Base-by-base conservation (phyloP, 2,797 vertebrate species). In the Gobionotothen gibberifrons region DNA sequence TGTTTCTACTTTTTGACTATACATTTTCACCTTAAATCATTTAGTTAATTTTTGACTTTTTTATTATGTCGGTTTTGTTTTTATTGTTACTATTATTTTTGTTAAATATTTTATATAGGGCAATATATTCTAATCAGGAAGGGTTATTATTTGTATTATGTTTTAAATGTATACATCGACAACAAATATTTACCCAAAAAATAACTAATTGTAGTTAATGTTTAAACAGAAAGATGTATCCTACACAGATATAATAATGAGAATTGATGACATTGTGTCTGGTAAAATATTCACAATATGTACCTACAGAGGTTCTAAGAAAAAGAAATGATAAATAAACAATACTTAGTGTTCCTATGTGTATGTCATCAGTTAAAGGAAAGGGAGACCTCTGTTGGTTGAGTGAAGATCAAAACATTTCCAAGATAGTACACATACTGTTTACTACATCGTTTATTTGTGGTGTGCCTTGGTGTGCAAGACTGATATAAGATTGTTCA, bases 351-450 rank as follows among this genome's bases (percentile, higher is more conserved):
- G 12, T n/a, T 11, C 58, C 55, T 52, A 51, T 49, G 19, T 57
- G 47, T 47, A 19, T 4, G 10, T 14, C 0, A 11, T 32, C 1
- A 17, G 14, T 19, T n/a, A 58, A 53, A 53, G 29, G 4, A 12
- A 8, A 79, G 76, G 46, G 84, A 68, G 86, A 73, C 86, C 78
- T 78, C 88, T 88, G 81, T 67, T 79, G 88, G 86, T 58, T 46
- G 4, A 52, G 10, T 56, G 43, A 6, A 42, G 49, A 10, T 49
- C 17, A 53, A 55, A 62, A 39, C 9, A 0, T 11, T 7, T 29
- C 15, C 14, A 21, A 13, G 32, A 36, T 36, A 7, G 32, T 36
- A 36, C 32, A 36, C 8, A 36, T 36, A 26, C 4, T 7, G 8
- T 36, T 9, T 36, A 7, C 8, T 6, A 36, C 5, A 36, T 36